Percentiles rank a stretch among this genome's conserved stretches.
Conservation (phyloP, 2,888 invertebrate genomes). For the Itoplectis maculator region DNA sequence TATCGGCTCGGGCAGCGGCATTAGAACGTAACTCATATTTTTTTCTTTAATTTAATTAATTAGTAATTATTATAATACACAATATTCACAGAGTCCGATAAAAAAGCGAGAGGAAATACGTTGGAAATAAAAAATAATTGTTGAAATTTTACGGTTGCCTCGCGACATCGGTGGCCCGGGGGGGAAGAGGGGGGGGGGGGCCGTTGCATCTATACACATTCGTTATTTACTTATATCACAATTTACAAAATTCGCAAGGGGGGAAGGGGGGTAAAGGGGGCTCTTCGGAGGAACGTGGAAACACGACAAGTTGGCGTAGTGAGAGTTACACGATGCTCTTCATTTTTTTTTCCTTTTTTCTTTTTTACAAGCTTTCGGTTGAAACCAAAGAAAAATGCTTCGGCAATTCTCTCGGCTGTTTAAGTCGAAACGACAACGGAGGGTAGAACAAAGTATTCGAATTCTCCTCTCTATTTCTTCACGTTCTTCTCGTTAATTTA, state of each 20-base stretch:
- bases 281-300: constrained; percentile 52
- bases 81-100: constrained; percentile 84
- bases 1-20: constrained; percentile 73
- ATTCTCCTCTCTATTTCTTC: constrained; percentile 33
- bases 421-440: constrained; percentile 22
- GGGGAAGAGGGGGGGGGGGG: constrained; percentile 50
- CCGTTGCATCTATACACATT: constrained; percentile 82
- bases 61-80: constrained; percentile 84
- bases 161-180: constrained; percentile 67
- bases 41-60: constrained; percentile 82
- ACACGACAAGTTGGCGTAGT: constrained; percentile 42
- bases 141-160: constrained; percentile 78
- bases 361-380: constrained; percentile 41
- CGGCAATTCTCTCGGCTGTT: constrained; percentile 45
- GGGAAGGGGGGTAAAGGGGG: constrained; percentile 47
- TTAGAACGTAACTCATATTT: constrained; percentile 81
- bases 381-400: constrained; percentile 35
- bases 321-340: constrained; percentile 45
- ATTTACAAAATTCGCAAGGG: constrained; percentile 79
- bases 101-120: constrained; percentile 67
- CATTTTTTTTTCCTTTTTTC: constrained; percentile 27
- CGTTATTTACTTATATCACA: constrained; percentile 84
- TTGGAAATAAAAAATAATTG: constrained; percentile 74
- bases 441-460: constrained; percentile 15
- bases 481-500: constrained; percentile 30